Evolutionary conservation across 2,113 vertebrate species (phyloP).

Genomic region (Burhinus bistriatus): DNA sequence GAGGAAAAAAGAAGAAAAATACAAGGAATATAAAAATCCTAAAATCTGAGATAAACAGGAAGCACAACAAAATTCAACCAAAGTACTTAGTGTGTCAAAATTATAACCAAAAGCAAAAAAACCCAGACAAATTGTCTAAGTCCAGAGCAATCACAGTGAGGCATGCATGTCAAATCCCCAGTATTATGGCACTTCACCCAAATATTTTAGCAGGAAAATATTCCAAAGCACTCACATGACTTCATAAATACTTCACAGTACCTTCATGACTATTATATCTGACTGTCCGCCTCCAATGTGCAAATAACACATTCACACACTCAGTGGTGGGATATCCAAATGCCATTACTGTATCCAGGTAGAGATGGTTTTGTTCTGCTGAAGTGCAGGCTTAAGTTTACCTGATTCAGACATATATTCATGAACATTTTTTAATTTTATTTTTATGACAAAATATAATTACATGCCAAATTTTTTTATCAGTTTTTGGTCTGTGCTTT

Average conservation of each 20-base stretch:
- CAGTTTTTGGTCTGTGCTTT: not conserved
- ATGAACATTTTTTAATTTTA: not conserved
- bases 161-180: not conserved
- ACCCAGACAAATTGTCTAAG: not conserved
- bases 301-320: not conserved
- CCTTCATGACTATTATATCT: not conserved
- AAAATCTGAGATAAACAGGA: not conserved
- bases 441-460: not conserved
- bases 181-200: not conserved
- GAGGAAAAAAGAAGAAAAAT: not conserved
- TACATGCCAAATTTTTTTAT: not conserved
- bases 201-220: not conserved
- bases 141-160: not conserved
- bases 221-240: not conserved
- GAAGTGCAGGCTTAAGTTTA: not conserved
- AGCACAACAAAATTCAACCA: not conserved
- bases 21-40: not conserved
- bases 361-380: not conserved
- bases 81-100: not conserved
- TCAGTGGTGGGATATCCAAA: not conserved
- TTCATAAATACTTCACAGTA: not conserved
- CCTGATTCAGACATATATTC: not conserved
- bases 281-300: fast-evolving
- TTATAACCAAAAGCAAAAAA: not conserved
- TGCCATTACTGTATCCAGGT: not conserved